These are phyloP conservation scores for Chelonoidis abingdonii DNA, from an alignment of 2,113 vertebrate genomes.

Conservation along the genomic window DNA sequence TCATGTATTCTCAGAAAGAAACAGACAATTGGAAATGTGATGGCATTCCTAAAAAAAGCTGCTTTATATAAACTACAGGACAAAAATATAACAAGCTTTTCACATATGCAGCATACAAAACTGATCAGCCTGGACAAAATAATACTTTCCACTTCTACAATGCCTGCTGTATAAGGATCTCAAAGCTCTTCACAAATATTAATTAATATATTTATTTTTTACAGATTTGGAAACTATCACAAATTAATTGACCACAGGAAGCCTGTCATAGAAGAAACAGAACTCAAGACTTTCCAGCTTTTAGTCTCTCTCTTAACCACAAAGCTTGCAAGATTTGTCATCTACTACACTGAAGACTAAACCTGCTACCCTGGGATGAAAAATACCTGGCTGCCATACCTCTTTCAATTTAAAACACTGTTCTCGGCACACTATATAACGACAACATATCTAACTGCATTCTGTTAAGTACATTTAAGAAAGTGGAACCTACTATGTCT, in stretches of 20 bases:
- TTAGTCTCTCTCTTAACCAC: neutral
- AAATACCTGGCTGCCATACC: neutral
- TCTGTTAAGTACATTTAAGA: neutral
- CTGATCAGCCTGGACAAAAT: neutral
- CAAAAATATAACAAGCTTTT: neutral
- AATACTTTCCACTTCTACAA: neutral
- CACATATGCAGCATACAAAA: neutral
- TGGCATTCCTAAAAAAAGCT: neutral
- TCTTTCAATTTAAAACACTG: neutral
- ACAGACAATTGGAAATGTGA: neutral
- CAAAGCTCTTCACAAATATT: neutral
- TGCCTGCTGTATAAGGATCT: neutral
- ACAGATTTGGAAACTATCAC: neutral
- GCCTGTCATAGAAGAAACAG: neutral
- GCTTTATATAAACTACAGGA: neutral
- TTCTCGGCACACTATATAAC: neutral
- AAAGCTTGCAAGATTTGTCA: neutral
- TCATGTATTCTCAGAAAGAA: neutral
- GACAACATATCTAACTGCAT: neutral
- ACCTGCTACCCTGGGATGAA: no score
- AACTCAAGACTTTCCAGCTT: neutral
- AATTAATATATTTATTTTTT: neutral
- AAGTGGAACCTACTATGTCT: neutral
- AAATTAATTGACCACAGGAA: neutral
- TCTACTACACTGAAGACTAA: neutral